Percentiles rank a stretch among this genome's conserved stretches.
These are phyloP conservation scores for Empidonax traillii DNA, from an alignment of 2,113 vertebrate species.

Conservation along the genomic window DNA sequence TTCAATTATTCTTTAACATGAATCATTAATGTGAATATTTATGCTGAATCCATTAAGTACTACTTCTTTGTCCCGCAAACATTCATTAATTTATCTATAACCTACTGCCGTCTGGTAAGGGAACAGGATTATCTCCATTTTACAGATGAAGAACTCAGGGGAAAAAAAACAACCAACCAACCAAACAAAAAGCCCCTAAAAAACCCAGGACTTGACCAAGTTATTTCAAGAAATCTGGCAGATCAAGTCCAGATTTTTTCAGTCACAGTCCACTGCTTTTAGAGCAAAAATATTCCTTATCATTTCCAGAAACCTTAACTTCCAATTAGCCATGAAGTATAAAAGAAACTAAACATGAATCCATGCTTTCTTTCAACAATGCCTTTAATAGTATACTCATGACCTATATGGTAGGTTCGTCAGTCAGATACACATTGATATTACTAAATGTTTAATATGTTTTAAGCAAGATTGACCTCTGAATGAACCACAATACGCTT, in stretches of 20 bases:
- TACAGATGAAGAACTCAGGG: background rate
- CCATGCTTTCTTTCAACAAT: background rate
- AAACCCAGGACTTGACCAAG: background rate
- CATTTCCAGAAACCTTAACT: background rate
- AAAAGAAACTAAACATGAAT: background rate
- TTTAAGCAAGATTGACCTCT: background rate
- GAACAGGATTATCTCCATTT: background rate
- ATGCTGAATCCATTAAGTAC: background rate
- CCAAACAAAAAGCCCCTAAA: background rate
- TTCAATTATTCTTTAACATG: background rate
- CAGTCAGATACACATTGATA: background rate
- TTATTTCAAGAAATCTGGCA: slow-evolving; percentile 2
- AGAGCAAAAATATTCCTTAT: background rate
- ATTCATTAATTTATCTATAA: background rate
- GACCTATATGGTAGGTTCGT: background rate
- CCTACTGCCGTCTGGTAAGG: background rate
- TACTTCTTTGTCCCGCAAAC: background rate
- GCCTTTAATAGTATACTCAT: background rate
- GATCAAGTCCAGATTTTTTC: background rate
- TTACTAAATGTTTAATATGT: background rate
- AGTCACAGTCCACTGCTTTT: background rate
- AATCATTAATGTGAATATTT: slow-evolving; percentile 11
- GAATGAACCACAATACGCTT: background rate
- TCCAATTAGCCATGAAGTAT: background rate
- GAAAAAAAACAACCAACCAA: background rate